Evolutionary conservation across 2,113 vertebrate species (phyloP).

Genomic region (Collichthys lucidus): DNA sequence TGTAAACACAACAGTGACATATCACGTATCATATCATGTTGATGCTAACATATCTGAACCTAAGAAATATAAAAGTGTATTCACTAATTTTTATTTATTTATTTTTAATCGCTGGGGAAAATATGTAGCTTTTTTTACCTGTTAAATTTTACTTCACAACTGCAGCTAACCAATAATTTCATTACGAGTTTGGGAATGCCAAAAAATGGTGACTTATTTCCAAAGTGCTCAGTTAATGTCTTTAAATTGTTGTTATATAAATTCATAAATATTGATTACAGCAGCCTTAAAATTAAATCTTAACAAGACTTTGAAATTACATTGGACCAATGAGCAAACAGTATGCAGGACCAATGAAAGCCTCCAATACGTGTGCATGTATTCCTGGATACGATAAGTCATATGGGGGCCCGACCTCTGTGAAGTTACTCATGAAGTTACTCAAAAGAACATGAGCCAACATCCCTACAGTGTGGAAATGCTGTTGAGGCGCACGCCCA

Average conservation of each 20-base stretch:
- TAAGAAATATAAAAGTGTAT: background rate
- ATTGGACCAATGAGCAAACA: conserved; percentile 5
- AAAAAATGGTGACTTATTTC: no score
- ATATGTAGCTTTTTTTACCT: no score
- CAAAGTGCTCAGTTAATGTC: no score
- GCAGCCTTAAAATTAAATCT: background rate
- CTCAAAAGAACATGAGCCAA: conserved; percentile 42
- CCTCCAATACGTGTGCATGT: background rate
- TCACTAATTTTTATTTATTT: background rate
- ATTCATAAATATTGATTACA: background rate
- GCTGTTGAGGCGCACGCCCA: background rate
- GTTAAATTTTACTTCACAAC: no score
- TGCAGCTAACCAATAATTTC: no score
- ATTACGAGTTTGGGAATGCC: no score
- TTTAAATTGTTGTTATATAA: no score
- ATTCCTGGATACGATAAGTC: background rate
- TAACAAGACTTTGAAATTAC: no score
- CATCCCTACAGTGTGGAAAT: conserved; percentile 46
- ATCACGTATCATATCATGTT: background rate
- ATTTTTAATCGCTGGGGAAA: background rate
- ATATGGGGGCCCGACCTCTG: conserved; percentile 23
- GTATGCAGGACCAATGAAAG: background rate
- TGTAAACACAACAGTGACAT: background rate
- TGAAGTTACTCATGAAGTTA: conserved; percentile 35
- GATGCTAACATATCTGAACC: background rate